Conservation (phyloP, 2,113 vertebrate species). For the Petroica traversi region DNA sequence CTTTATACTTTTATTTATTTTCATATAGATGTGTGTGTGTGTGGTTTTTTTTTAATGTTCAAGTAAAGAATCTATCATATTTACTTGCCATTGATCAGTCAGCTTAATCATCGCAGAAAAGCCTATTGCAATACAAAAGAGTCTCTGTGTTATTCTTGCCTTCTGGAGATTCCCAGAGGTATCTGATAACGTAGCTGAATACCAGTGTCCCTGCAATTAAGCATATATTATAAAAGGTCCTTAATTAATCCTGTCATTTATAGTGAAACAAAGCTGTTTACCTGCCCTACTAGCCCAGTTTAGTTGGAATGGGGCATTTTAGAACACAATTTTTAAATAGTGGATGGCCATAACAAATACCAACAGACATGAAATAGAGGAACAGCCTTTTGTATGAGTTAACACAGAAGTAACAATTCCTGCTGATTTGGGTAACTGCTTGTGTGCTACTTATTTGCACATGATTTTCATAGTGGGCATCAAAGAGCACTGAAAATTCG, state of each 20-base stretch:
- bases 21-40: too few species aligned
- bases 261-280: neutral
- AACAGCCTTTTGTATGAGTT: neutral
- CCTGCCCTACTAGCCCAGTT: neutral
- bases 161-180: neutral
- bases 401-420: neutral
- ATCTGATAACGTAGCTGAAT: neutral
- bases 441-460: neutral
- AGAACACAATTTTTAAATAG: neutral
- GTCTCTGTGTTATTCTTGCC: neutral
- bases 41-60: too few species aligned
- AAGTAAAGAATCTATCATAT: neutral
- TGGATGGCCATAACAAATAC: neutral
- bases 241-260: neutral
- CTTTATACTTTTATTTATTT: neutral
- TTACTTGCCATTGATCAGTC: neutral
- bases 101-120: neutral
- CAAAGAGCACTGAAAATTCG: neutral
- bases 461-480: neutral
- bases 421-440: neutral
- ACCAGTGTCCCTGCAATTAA: neutral
- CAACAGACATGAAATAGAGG: neutral
- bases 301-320: neutral
- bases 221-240: neutral
- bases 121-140: neutral